A percentile compares a stretch with the other conserved stretches of the same genome.
Conservation (phyloP, 2,888 invertebrate genomes). For the Lasioglossum pauxillum region DNA sequence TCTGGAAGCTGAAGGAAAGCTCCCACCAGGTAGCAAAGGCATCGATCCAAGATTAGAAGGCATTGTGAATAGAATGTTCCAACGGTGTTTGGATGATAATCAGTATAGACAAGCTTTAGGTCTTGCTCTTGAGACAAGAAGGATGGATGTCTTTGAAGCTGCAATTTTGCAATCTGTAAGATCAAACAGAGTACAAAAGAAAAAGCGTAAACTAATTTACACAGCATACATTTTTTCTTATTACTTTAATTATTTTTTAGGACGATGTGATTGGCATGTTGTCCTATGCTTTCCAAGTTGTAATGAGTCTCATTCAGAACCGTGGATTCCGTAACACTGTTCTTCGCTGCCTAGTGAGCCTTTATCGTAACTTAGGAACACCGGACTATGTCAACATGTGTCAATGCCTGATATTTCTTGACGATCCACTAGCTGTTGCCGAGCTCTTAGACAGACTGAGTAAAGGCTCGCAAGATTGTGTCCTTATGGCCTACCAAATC, state of each 20-base stretch:
- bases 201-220: background rate
- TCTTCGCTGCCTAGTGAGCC: conserved; percentile 93
- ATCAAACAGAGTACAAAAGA: background rate
- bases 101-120: conserved; percentile 98
- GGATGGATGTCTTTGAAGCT: conserved; percentile 98
- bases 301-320: conserved; percentile 98
- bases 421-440: conserved; percentile 96
- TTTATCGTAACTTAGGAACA: conserved; percentile 94
- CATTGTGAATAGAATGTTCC: conserved; percentile 99
- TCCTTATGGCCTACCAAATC: conserved; percentile 99
- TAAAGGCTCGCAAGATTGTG: conserved; percentile 90
- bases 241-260: conserved; percentile 71
- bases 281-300: conserved; percentile 97
- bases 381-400: conserved; percentile 99
- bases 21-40: conserved; percentile 87
- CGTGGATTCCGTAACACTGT: conserved; percentile 96
- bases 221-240: background rate
- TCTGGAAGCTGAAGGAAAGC: conserved; percentile 89
- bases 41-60: conserved; percentile 94
- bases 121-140: conserved; percentile 96
- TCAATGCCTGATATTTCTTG: conserved; percentile 98
- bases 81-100: conserved; percentile 96
- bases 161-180: conserved; percentile 93
- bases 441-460: conserved; percentile 96
- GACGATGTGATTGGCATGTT: conserved; percentile 96